phyloP scores from a whole-genome alignment of 2,888 invertebrate species.

The Margaritifera margaritifera region DNA sequence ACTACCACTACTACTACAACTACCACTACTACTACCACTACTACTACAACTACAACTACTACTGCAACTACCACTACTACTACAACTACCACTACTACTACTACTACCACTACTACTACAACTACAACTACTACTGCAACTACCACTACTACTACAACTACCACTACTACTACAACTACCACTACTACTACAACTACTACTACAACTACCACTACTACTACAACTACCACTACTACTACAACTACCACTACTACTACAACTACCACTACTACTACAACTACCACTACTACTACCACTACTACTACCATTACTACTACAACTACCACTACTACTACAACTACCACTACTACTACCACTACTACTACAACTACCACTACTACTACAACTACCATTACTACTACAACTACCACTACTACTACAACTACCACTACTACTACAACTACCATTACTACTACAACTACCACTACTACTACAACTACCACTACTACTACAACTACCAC shows the following conservation, averaged over 20 bases:
- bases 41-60: constrained; percentile 14
- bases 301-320: constrained; percentile 15
- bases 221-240: neutral
- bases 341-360: constrained; percentile 14
- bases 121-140: constrained; percentile 14
- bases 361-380: too few relatives aligned
- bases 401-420: too few relatives aligned
- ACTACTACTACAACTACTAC: constrained; percentile 12
- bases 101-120: constrained; percentile 19
- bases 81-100: constrained; percentile 17
- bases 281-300: constrained; percentile 2
- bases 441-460: too few relatives aligned
- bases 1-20: constrained; percentile 9
- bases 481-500: too few relatives aligned
- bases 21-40: constrained; percentile 17
- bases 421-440: too few relatives aligned
- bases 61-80: constrained; percentile 15
- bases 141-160: constrained; percentile 10
- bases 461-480: too few relatives aligned
- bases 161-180: constrained; percentile 16
- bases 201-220: constrained; percentile 9
- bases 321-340: constrained; percentile 18
- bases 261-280: constrained; percentile 10
- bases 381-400: too few relatives aligned
- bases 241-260: constrained; percentile 8